Conservation (phyloP, 2,113 vertebrate genomes). For the Apaloderma vittatum region DNA sequence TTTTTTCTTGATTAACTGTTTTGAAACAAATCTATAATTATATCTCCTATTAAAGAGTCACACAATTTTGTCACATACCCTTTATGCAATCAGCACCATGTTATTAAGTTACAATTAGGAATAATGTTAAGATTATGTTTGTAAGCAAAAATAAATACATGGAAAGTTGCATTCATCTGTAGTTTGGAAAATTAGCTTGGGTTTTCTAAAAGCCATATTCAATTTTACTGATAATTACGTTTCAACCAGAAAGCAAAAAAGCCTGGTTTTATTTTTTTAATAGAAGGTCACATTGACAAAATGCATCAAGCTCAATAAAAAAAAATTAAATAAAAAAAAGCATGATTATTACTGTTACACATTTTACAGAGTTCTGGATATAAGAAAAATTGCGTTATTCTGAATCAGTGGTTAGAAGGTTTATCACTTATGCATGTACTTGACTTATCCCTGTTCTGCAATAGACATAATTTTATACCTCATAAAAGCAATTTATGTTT, state of each 20-base stretch:
- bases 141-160: slow-evolving; percentile 54
- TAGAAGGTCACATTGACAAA: slow-evolving; percentile 46
- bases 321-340: slow-evolving; percentile 3
- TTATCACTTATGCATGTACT: slow-evolving; percentile 86
- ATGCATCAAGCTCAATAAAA: slow-evolving; percentile 10
- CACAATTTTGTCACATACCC: slow-evolving; percentile 30
- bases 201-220: slow-evolving; percentile 31
- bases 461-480: slow-evolving; percentile 90
- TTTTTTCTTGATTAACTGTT: slow-evolving; percentile 33
- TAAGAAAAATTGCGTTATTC: slow-evolving; percentile 71
- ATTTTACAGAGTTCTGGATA: slow-evolving; percentile 72
- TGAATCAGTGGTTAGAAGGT: slow-evolving; percentile 84
- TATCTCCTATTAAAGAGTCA: slow-evolving; percentile 10
- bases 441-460: slow-evolving; percentile 87
- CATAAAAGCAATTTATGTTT: slow-evolving; percentile 90
- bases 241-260: slow-evolving; percentile 17
- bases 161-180: slow-evolving; percentile 47
- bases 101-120: slow-evolving; percentile 52
- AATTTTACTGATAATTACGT: slow-evolving; percentile 57
- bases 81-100: slow-evolving; percentile 32
- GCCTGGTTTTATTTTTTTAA: not conserved
- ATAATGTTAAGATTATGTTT: slow-evolving; percentile 48
- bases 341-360: slow-evolving; percentile 66
- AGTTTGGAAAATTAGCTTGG: slow-evolving; percentile 46
- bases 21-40: slow-evolving; percentile 35